Base-by-base conservation (phyloP, 2,113 vertebrate species). In the Corydoras sp. region DNA sequence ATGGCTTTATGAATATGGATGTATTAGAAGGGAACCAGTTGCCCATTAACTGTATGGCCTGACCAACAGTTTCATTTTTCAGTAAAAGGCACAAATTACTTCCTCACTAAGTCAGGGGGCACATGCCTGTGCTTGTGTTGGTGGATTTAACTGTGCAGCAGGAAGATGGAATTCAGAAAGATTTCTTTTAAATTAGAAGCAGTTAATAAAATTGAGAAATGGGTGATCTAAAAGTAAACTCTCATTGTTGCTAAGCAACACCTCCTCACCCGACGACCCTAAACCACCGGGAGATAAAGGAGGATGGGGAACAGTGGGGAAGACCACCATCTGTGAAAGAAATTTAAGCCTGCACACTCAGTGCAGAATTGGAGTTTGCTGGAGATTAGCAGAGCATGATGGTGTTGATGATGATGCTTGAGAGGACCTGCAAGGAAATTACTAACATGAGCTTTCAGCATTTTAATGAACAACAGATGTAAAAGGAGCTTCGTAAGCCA, bases 171-270 rank as follows among this genome's bases (percentile, higher is more conserved):
- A 43, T 43, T 43, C 35, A 43, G 35, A 43, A 43, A 43, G 35
- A 43, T 43, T 43, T 43, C 1, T 8, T 43, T 5, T 5, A 43
- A 43, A 24, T 24, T 24, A 24, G 18, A 43, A 43, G 7, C 4
- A 8, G 35, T 43, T 43, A 43, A 14, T 51, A 15, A n/a, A 30
- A 35, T 32, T 56, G 54, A 14, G 6, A 3, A 56, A n/a, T 56
- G 54, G 51, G 13, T 56, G 31, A 3, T n/a, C 18, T 74, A 30
- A 2, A 51, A 31, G 55, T 12, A 61, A 50, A 62, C 71, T 61
- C 65, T 56, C 14, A 9, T 64, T n/a, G 70, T 79, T 76, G 64
- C 70, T 68, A 64, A 76, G 74, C 71, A 71, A 61, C 68, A 61
- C 32, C 62, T 53, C 50, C 50, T 6, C 5, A 35, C 15, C 7